phyloP scores from a whole-genome alignment of 2,113 vertebrate species.

The Rhinopomastus cyanomelas region DNA sequence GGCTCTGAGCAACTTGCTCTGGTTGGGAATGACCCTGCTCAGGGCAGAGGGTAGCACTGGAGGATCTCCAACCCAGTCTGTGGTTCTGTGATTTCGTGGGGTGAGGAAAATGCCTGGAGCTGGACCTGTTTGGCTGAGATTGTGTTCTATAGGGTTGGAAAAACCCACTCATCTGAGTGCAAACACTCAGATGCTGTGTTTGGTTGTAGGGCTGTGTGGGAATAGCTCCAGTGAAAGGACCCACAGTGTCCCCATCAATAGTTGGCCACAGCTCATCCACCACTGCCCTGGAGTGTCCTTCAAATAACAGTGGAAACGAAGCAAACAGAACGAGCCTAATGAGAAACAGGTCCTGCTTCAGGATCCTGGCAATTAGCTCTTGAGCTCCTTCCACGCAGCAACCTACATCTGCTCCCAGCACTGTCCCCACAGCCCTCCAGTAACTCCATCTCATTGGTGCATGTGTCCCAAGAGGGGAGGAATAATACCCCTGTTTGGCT shows the following conservation, averaged over 20 bases:
- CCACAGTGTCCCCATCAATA: rapidly evolving
- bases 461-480: rapidly evolving
- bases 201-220: no score
- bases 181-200: no score
- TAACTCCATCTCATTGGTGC: rapidly evolving
- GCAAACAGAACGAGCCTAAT: conserved; percentile 28
- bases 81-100: no score
- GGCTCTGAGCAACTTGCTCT: no score
- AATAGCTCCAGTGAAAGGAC: background rate
- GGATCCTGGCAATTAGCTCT: conserved; percentile 40
- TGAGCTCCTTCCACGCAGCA: background rate
- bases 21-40: no score
- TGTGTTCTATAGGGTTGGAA: background rate
- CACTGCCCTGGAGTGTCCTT: background rate
- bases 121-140: background rate
- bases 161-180: background rate
- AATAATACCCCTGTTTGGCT: background rate
- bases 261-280: background rate
- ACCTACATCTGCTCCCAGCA: background rate
- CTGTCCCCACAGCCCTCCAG: background rate
- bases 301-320: background rate
- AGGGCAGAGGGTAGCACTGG: no score
- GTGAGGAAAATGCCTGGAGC: no score
- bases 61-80: no score
- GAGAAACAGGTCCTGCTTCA: conserved; percentile 32